Evolutionary conservation across 2,888 invertebrate species (phyloP), one percentile per base, ranked within the genome.

Genomic region (Eupithecia abbreviata): DNA sequence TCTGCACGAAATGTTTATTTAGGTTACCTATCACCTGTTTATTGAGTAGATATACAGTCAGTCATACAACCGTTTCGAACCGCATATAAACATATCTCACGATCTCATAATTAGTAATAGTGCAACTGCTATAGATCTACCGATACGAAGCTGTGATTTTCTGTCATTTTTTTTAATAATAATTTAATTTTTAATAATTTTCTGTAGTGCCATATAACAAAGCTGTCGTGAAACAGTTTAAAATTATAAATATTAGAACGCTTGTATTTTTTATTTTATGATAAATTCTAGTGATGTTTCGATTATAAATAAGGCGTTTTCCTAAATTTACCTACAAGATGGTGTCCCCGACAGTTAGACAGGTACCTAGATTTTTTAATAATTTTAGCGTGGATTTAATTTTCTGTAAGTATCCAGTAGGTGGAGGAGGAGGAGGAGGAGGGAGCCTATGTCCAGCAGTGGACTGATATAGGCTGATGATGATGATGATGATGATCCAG

Each of bases 281-380:
- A 58, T 18, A 58, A 55, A 30, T 62, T 30, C 58, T 30, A 30
- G 12, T 62, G 4, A 62, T 62, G 30, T 62, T 62, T 18, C 12
- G 7, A 18, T 58, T 18, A 58, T 58, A 58, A 55, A n/a, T 9
- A 62, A 18, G 4, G 2, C 4, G 15, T 66, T 66, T 66, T 42
- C 42, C 18, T 30, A 42, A 66, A 42, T 69, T 43, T 43, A 30
- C 12, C 30, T 13, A 10, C 47, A 71, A 66, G 12, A 81, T 77
- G 81, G 72, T 77, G 65, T 72, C 81, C 0, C 80, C 81, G 4
- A 66, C 76, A 65, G 43, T 79, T 1, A 80, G 75, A 73, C 80
- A 81, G 79, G 81, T 80, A 78, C 9, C 30, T 30, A 30, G 30
- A 30, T 30, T 30, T 45, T 72, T 30, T 2, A 80, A 9, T 2